Base-by-base conservation (phyloP, 2,888 invertebrate species). In the Argyra leucocephala region DNA sequence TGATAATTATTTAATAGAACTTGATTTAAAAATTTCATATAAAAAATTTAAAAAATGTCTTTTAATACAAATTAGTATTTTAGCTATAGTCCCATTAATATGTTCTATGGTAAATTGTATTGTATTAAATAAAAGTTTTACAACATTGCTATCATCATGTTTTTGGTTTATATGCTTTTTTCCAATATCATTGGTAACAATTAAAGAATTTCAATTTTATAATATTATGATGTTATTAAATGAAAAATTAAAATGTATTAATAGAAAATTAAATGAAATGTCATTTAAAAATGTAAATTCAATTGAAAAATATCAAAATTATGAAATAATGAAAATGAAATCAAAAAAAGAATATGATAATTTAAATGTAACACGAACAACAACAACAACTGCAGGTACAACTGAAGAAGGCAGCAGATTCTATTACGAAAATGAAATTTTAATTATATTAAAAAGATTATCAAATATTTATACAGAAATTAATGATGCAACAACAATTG, bases 21-120 rank as follows among this genome's bases (percentile, higher is more conserved):
- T 68, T 0, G 70, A 69, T 7, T 68, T 69, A 0, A 66, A 64
- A 18, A 66, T 72, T 6, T 68, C 69, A 18, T 74, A 74, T 48
- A 65, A 60, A 1, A 22, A 15, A 0, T 60, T 71, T 65, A 69
- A 72, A 9, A 68, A 66, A 22, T 67, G 65, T 10, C 67, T 74
- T 0, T 71, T 71, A 18, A 61, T 72, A 5, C 71, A 72, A 67
- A 69, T 72, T 0, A 64, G 65, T 7, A 63, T 71, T 15, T 57
- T 67, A 26, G 68, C 71, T 1, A 18, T 72, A 4, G 69, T 74
- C 26, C 72, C 74, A 5, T 68, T 70, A 12, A 66, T 67, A n/a
- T 64, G 73, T 10, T 74, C 74, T 3, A 74, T 75, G 74, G 71
- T 75, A 23, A 74, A 74, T 61, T 74, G 74, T 48, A 66, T 74